phyloP scores from a whole-genome alignment of 2,888 invertebrate genomes.

The Gisinianus flammeolus region DNA sequence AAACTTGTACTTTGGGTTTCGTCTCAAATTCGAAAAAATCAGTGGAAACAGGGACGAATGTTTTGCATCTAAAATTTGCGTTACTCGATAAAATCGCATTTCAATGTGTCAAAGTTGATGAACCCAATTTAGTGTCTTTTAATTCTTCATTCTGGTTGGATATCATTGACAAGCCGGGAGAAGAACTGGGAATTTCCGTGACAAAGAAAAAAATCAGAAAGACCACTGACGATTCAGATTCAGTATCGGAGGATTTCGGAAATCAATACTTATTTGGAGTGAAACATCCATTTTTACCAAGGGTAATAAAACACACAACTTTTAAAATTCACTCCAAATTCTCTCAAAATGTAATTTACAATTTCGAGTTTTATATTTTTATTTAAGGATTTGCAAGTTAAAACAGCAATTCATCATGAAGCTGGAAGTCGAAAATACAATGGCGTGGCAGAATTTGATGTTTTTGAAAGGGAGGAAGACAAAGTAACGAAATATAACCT shows the following conservation, averaged over 20 bases:
- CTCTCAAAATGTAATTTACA: slow-evolving; percentile 1
- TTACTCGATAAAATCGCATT: slow-evolving; percentile 24
- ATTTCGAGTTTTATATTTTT: neutral
- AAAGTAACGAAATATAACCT: neutral
- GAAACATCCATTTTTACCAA: slow-evolving; percentile 34
- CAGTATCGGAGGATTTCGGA: neutral
- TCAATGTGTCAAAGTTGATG: neutral
- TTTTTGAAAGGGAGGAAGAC: slow-evolving; percentile 19
- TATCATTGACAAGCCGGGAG: slow-evolving; percentile 25
- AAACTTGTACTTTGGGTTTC: slow-evolving; percentile 6
- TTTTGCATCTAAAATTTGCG: neutral
- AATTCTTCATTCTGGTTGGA: slow-evolving; percentile 39
- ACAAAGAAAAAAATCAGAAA: neutral
- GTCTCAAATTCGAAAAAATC: neutral
- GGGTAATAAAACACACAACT: neutral
- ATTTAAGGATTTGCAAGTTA: slow-evolving; percentile 1
- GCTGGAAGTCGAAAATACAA: neutral
- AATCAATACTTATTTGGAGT: neutral
- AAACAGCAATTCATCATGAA: neutral
- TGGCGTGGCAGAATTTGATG: slow-evolving; percentile 7
- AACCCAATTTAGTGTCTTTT: neutral
- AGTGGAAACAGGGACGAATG: neutral
- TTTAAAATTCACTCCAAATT: neutral
- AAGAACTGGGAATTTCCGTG: slow-evolving; percentile 8
- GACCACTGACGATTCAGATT: neutral